phyloP scores from a whole-genome alignment of 2,888 invertebrate genomes.

The Stramonita haemastoma region DNA sequence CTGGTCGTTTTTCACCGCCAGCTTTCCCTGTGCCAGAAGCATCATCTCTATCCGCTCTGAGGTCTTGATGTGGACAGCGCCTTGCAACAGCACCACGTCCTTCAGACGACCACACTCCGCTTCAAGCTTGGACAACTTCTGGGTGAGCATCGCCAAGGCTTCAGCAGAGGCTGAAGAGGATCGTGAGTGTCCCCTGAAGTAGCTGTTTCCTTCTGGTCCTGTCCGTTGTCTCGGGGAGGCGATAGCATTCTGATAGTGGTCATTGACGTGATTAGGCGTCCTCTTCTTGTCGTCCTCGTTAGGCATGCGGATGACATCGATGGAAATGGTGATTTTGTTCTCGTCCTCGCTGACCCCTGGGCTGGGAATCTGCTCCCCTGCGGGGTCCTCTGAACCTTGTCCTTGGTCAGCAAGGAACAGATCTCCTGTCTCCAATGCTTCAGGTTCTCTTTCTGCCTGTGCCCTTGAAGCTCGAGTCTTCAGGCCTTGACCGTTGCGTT shows the following conservation, averaged over 20 bases:
- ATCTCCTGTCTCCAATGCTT: no score
- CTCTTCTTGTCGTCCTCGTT: not conserved
- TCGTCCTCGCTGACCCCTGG: not conserved
- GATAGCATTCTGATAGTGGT: not conserved
- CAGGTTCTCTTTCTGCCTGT: not conserved
- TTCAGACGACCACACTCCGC: constrained; percentile 22
- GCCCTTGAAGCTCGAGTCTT: not conserved
- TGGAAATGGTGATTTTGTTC: constrained; percentile 22
- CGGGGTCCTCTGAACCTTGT: not conserved
- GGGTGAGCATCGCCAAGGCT: not conserved
- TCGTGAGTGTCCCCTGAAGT: not conserved
- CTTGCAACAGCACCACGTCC: constrained; percentile 26
- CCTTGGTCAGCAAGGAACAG: not conserved
- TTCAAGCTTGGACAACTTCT: constrained; percentile 30
- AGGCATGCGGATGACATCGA: constrained; percentile 2
- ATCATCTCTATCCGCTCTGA: constrained; percentile 25
- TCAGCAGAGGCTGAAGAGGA: not conserved
- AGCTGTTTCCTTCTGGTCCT: no score
- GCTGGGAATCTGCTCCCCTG: not conserved
- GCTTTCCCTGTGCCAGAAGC: constrained; percentile 30
- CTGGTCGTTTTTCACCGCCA: constrained; percentile 18
- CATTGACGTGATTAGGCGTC: not conserved
- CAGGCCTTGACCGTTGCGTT: no score
- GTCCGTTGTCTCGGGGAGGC: not conserved
- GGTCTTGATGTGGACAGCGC: constrained; percentile 25